phyloP scores from a whole-genome alignment of 1,140 invertebrate genomes.

The Hylaeus anthracinus region DNA sequence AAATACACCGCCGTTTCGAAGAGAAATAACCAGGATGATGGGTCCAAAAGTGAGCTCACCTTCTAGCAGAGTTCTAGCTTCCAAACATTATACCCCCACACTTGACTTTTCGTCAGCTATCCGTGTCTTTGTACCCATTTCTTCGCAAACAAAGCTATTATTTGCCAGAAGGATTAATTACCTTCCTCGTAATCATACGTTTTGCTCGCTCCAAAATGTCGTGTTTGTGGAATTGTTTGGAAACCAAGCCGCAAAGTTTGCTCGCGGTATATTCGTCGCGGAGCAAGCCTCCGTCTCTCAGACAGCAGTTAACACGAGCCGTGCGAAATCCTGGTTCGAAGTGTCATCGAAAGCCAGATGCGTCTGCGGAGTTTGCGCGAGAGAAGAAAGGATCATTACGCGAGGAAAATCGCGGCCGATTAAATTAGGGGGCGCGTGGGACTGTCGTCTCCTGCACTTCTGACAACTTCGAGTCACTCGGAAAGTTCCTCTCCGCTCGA shows the following conservation, averaged over 20 bases:
- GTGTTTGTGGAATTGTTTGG: neutral
- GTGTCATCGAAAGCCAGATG: neutral
- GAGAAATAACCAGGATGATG: too few species aligned
- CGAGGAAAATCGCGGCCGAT: neutral
- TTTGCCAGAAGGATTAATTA: too few species aligned
- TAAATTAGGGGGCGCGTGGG: neutral
- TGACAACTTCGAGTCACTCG: neutral
- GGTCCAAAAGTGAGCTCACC: too few species aligned
- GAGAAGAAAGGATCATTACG: neutral
- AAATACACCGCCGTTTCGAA: neutral
- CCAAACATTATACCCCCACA: too few species aligned
- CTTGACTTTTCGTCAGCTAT: too few species aligned
- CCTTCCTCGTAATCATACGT: too few species aligned
- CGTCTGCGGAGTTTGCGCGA: neutral
- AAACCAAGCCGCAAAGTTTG: constrained; percentile 2
- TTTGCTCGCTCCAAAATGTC: neutral
- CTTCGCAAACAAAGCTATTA: too few species aligned
- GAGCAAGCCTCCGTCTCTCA: neutral
- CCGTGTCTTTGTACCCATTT: too few species aligned
- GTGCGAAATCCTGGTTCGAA: neutral
- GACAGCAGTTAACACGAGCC: neutral
- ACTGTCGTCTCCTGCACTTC: neutral
- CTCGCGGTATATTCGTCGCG: neutral
- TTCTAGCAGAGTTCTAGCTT: too few species aligned
- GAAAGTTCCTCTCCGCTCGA: neutral